phyloP scores from a whole-genome alignment of 2,888 invertebrate genomes.

The Orchesella flavescens region DNA sequence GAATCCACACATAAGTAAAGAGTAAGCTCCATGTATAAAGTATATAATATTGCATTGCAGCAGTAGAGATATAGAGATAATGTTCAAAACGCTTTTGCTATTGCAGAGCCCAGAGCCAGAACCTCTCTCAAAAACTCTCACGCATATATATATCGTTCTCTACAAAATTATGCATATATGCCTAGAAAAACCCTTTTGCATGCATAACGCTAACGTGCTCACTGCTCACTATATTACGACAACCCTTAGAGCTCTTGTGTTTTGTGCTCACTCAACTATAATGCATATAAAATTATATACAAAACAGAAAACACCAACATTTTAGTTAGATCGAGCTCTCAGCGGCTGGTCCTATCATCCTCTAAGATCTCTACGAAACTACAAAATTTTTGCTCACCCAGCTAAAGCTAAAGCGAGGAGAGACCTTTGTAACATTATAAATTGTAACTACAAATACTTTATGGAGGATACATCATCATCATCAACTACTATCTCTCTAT shows the following conservation, averaged over 20 bases:
- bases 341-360: background rate
- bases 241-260: background rate
- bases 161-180: background rate
- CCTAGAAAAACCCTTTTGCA: background rate
- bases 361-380: background rate
- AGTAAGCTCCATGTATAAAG: too few species aligned
- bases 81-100: too few species aligned
- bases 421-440: background rate
- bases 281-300: background rate
- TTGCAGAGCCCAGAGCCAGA: too few species aligned
- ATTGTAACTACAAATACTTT: background rate
- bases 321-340: background rate
- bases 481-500: background rate
- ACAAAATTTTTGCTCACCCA: background rate
- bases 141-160: background rate
- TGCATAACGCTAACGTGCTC: background rate
- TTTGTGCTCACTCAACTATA: background rate
- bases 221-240: too few species aligned
- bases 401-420: background rate
- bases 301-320: background rate
- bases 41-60: too few species aligned
- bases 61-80: too few species aligned
- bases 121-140: too few species aligned
- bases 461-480: background rate
- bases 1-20: too few species aligned